Conservation (phyloP, 2,113 vertebrate species). For the Grammomys surdaster region DNA sequence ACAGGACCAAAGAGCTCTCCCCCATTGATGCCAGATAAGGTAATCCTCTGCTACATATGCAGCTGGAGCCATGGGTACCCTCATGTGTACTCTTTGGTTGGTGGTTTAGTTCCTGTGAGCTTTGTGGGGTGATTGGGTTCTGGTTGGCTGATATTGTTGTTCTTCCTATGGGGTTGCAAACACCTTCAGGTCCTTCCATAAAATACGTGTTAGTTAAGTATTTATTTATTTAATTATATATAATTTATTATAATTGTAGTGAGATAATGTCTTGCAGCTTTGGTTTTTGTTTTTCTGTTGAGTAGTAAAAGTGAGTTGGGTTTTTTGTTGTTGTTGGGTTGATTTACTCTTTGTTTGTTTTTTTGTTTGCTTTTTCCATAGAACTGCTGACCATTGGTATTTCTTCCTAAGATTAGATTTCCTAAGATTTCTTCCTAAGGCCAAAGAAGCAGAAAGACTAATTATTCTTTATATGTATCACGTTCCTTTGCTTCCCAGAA, state of each 20-base stretch:
- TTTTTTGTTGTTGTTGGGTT: not conserved
- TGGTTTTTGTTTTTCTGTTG: not conserved
- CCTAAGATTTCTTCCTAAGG: not conserved
- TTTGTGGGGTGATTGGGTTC: too few species aligned
- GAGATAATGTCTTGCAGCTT: not conserved
- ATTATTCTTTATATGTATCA: not conserved
- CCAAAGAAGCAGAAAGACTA: not conserved
- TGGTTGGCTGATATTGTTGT: too few species aligned
- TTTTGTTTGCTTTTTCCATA: not conserved
- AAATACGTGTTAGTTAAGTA: not conserved
- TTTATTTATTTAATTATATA: not conserved
- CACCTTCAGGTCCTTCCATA: too few species aligned
- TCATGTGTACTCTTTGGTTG: too few species aligned
- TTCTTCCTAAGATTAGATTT: not conserved
- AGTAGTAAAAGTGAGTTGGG: not conserved
- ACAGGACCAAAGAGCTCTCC: too few species aligned
- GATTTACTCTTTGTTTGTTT: not conserved
- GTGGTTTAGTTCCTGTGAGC: too few species aligned
- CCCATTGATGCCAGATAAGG: too few species aligned
- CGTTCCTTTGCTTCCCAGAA: not conserved
- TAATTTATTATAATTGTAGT: not conserved
- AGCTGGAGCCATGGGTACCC: too few species aligned
- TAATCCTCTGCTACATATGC: too few species aligned
- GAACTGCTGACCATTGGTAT: not conserved
- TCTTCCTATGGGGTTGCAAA: too few species aligned